Evolutionary conservation across 2,797 vertebrate species (phyloP), one percentile per base, ranked within the genome.

Genomic region (Acanthurus tractus): DNA sequence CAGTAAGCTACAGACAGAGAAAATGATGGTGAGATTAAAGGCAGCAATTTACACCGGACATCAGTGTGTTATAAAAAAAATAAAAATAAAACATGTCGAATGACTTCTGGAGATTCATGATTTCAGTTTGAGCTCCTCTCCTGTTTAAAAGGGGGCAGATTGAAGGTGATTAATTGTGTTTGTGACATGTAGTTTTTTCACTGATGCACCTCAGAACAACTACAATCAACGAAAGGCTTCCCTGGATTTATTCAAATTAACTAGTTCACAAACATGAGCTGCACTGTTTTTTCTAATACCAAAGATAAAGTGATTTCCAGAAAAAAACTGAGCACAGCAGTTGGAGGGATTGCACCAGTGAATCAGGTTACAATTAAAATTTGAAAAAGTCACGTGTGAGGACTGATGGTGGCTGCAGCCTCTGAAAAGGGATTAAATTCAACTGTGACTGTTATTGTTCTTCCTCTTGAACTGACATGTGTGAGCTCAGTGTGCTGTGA

Each of bases 1-100:
- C 98, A 99, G 92, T 98, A 99, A 4, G 98, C 98, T 99, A 70
- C 10, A 81, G 59, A 62, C 17, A 72, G n/a, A 58, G 10, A 63
- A 9, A n/a, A 65, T 18, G 62, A 44, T 0, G 3, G 20, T 14
- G 15, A 46, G 6, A 50, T 3, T 12, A 50, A 6, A 0, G 46
- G 8, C 12, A 49, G 25, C 4, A 55, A 22, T 15, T 48, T 38
- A 40, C 4, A 56, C 0, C 20, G 14, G 3, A 69, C 1, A 40
- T 29, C 4, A 70, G 38, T 11, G 34, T 25, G 25, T 25, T 25
- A 25, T 25, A 25, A 25, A 25, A 8, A 29, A 56, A 25, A 34
- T 44, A 17, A 50, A 54, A 54, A 18, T 9, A 57, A 23, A 72
- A 70, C 44, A 40, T 23, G 13, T 45, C 59, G 13, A 29, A 48